phyloP scores from a whole-genome alignment of 2,797 vertebrate genomes.

The Microcaecilia unicolor region DNA sequence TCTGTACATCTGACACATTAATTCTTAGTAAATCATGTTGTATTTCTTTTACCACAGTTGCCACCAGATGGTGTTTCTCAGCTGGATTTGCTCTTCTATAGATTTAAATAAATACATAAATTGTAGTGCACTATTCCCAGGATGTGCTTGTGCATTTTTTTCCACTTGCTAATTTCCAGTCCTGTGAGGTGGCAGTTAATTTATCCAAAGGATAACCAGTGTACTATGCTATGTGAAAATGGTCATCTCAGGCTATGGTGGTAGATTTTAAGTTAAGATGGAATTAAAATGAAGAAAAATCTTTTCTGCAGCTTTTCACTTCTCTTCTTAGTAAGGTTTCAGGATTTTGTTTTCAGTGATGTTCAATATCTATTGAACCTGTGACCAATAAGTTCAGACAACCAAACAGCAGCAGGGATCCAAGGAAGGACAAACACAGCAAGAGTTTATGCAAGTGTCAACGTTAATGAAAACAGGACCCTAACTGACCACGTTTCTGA shows the following conservation, averaged over 20 bases:
- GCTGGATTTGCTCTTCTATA: conserved; percentile 6
- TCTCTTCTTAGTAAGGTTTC: conserved; percentile 1
- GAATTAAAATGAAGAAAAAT: conserved; percentile 11
- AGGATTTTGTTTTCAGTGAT: conserved; percentile 6
- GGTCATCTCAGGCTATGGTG: conserved; percentile 33
- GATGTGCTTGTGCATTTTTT: conserved; percentile 13
- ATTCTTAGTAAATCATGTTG: conserved; percentile 5
- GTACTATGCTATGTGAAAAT: conserved; percentile 33
- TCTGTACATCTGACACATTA: conserved; percentile 6
- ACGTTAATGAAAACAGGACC: no score
- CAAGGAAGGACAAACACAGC: no score
- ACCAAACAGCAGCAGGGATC: no score
- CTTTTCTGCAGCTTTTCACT: conserved; percentile 10
- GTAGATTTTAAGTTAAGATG: conserved; percentile 34
- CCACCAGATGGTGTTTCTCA: conserved; percentile 1
- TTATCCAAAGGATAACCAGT: conserved; percentile 38
- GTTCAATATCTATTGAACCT: conserved; percentile 2
- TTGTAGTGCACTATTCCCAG: background rate
- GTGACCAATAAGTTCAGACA: no score
- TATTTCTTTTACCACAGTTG: background rate
- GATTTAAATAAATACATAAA: conserved; percentile 10
- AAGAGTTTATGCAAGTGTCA: no score
- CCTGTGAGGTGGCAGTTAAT: conserved; percentile 36
- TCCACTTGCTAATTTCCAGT: conserved; percentile 36
- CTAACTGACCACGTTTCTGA: no score